phyloP scores from a whole-genome alignment of 92 coral and sea anemone species.

The Desmophyllum pertusum region DNA sequence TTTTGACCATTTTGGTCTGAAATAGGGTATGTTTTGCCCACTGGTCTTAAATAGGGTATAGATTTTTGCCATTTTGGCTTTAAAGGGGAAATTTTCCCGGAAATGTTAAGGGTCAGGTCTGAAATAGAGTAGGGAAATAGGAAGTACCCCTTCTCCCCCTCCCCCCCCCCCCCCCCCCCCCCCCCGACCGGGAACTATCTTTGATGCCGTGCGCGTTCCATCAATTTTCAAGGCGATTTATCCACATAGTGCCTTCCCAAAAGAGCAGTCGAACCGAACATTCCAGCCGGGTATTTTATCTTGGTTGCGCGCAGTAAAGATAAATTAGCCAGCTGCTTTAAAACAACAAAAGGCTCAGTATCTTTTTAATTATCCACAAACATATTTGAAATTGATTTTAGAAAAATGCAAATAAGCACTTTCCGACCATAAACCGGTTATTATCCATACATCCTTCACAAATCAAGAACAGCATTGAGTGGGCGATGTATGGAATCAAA shows the following conservation, averaged over 20 bases:
- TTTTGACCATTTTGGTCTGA: too few species aligned
- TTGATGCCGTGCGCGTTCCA: background rate
- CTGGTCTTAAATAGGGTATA: too few species aligned
- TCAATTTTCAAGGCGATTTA: background rate
- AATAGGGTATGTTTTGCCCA: too few species aligned
- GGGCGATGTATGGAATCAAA: background rate
- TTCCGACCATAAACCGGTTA: background rate
- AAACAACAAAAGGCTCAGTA: background rate
- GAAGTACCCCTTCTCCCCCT: too few species aligned
- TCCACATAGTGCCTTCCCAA: background rate
- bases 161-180: too few species aligned
- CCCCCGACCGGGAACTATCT: too few species aligned
- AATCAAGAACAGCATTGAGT: background rate
- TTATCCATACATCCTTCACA: background rate
- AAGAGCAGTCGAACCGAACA: background rate
- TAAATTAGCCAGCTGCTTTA: background rate
- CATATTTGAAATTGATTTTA: background rate
- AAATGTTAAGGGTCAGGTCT: too few species aligned
- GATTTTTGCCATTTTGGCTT: too few species aligned
- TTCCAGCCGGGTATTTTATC: too few species aligned
- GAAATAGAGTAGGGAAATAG: too few species aligned
- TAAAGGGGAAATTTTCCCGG: too few species aligned
- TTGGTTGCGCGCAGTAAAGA: background rate
- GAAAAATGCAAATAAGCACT: background rate
- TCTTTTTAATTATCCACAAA: background rate